A percentile compares a stretch with the other conserved stretches of the same genome.
Conservation (phyloP, 2,113 vertebrate species). For the Lophotis ruficrista region DNA sequence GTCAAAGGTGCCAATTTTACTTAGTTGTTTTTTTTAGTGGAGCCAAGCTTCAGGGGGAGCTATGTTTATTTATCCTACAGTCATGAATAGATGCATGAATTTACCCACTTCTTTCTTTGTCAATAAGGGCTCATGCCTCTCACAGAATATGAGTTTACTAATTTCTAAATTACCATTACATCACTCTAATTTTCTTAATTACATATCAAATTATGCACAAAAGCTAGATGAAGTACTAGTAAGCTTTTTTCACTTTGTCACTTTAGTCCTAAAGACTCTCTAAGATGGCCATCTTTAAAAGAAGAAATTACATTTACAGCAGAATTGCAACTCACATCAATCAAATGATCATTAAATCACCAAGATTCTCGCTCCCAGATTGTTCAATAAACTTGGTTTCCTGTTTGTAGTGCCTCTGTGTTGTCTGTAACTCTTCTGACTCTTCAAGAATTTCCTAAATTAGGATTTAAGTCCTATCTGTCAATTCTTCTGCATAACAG, state of each 20-base stretch:
- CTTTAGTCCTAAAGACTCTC: not conserved
- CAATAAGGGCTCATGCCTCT: not conserved
- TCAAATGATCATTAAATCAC: not conserved
- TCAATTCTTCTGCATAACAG: not conserved
- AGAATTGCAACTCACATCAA: not conserved
- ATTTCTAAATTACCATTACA: not conserved
- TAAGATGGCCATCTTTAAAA: not conserved
- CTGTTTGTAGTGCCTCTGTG: constrained; percentile 67
- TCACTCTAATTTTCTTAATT: not conserved
- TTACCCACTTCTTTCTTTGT: not conserved
- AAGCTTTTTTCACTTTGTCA: not conserved
- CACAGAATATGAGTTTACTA: not conserved
- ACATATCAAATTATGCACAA: not conserved
- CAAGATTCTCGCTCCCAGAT: not conserved
- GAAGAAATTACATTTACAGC: not conserved
- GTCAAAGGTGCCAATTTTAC: not conserved
- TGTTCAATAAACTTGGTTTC: constrained; percentile 14
- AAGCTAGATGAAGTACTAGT: not conserved
- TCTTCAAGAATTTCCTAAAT: constrained; percentile 78
- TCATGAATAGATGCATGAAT: not conserved
- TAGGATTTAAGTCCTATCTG: constrained; percentile 57
- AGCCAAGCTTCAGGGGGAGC: not conserved
- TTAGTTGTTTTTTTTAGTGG: not conserved
- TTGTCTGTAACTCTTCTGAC: constrained; percentile 65
- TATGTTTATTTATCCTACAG: not conserved